phyloP scores from a whole-genome alignment of 23 tunicate species.

The Diplosoma virens region DNA sequence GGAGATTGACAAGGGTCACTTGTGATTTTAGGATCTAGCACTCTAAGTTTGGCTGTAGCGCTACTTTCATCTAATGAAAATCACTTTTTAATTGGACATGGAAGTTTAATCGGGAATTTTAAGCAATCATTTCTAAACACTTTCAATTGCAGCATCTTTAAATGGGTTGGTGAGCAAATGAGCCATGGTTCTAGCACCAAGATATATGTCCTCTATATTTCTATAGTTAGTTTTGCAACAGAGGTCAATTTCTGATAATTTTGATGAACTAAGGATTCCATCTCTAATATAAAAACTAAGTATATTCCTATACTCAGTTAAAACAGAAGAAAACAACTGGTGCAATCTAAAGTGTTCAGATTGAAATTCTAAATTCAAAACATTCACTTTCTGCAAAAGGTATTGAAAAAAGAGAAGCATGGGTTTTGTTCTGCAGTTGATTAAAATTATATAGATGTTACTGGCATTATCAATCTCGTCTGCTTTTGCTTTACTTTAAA shows the following conservation, averaged over 20 bases:
- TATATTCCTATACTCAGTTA: not conserved
- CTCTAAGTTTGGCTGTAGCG: not conserved
- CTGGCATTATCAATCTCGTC: not conserved
- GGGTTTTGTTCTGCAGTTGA: not conserved
- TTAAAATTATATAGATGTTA: not conserved
- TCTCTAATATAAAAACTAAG: not conserved
- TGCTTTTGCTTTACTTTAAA: not conserved
- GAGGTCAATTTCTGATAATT: not conserved
- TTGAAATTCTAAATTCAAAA: not conserved
- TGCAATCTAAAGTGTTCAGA: not conserved
- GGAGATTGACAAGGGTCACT: not conserved
- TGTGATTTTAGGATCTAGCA: not conserved
- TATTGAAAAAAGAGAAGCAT: not conserved
- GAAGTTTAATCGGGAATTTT: not conserved
- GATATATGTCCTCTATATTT: not conserved
- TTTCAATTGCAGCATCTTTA: not conserved
- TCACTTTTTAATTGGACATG: not conserved
- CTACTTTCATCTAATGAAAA: not conserved
- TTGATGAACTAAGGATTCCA: not conserved
- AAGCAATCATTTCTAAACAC: not conserved
- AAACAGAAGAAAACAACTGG: slow-evolving; percentile 1
- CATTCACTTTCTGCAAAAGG: not conserved
- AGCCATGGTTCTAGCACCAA: not conserved
- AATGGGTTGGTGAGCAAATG: not conserved
- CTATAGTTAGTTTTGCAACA: not conserved